Evolutionary conservation across 2,797 vertebrate species (phyloP), one percentile per base, ranked within the genome.

Genomic region (Carcharodon carcharias): DNA sequence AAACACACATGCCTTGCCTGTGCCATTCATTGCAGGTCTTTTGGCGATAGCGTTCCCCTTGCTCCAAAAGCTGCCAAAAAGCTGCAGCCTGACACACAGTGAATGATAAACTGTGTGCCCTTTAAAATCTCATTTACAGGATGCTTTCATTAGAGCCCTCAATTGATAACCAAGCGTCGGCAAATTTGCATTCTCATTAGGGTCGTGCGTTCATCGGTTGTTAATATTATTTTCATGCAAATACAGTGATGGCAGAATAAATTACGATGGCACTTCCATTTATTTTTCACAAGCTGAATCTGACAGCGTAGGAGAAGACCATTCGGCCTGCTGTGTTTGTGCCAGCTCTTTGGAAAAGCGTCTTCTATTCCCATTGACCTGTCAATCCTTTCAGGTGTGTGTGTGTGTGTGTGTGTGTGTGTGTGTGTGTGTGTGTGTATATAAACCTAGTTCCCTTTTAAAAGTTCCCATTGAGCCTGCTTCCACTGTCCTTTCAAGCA

Each of bases 51-150:
- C 97, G 97, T 97, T 98, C 97, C 96, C 91, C 91, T n/a, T 93
- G 96, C 97, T 97, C 97, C 96, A 96, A 97, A 97, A 97, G 97
- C 97, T 98, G 97, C 97, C 97, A 98, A 97, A 97, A 97, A 98
- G 98, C 97, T 97, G 97, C 97, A 97, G 97, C 23, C 97, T 98
- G 97, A 97, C 97, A 97, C 96, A 94, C 96, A 96, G 97, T 97
- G 97, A 80, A 97, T 97, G 98, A 98, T 98, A 97, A 98, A 98
- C 98, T 97, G 97, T 97, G 96, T 98, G 98, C 97, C 98, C 98
- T 98, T 98, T 98, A 98, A 98, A 98, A 98, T 97, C 98, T 98
- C 98, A 98, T 98, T 98, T 98, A 98, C 97, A 97, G 98, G 98
- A 97, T 98, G 97, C 97, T 98, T 98, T 98, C 98, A 98, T 98